phyloP scores from a whole-genome alignment of 2,797 vertebrate species.

The Myotis pilosus region DNA sequence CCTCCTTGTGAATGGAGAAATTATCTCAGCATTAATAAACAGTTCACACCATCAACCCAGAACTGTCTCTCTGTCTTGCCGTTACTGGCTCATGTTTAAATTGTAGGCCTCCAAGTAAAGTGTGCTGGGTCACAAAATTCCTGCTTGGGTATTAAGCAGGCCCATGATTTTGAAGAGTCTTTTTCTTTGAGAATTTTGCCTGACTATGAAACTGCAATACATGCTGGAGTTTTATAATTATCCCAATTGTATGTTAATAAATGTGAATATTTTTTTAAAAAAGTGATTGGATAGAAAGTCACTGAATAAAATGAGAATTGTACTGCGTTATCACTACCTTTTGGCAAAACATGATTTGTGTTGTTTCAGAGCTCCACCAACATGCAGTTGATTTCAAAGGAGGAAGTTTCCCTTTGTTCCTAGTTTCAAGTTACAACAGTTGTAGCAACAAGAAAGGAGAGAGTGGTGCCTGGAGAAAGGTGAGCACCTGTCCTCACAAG shows the following conservation, averaged over 20 bases:
- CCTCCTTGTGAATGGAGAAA: constrained; percentile 11
- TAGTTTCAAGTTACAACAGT: constrained; percentile 87
- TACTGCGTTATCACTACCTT: background rate
- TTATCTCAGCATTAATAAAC: background rate
- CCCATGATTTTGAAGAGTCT: background rate
- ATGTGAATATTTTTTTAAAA: too few relatives aligned
- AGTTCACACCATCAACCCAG: background rate
- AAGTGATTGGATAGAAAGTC: background rate
- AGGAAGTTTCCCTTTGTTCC: constrained; percentile 89
- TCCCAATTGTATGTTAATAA: background rate
- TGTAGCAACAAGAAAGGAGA: constrained; percentile 88
- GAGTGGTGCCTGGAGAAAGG: constrained; percentile 89
- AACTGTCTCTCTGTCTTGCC: background rate
- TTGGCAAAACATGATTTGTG: constrained; percentile 45
- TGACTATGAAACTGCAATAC: background rate
- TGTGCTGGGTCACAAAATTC: background rate
- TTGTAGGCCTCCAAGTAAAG: background rate
- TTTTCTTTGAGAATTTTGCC: background rate
- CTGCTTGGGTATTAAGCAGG: background rate
- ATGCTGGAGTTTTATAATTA: background rate
- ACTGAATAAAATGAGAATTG: background rate
- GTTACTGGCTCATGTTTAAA: background rate
- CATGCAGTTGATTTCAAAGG: constrained; percentile 91
- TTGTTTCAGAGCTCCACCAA: constrained; percentile 90
- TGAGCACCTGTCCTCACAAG: constrained; percentile 93